Evolutionary conservation across 2,888 invertebrate species (phyloP).

Genomic region (Laothoe populi): DNA sequence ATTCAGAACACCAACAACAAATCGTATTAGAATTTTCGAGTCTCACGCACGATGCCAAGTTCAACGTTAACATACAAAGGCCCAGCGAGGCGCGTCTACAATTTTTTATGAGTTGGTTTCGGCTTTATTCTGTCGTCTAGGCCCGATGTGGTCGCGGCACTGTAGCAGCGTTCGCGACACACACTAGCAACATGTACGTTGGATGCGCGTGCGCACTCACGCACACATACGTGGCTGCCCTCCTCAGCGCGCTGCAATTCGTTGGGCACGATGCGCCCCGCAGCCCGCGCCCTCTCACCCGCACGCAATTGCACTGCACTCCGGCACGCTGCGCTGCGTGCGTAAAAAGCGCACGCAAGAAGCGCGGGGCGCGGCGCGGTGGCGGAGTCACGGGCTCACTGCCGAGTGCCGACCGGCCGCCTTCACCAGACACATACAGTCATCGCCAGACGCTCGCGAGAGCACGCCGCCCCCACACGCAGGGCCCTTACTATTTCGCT

Average conservation of each 20-base stretch:
- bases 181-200: slow-evolving; percentile 46
- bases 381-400: slow-evolving; percentile 56
- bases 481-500: slow-evolving; percentile 57
- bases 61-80: slow-evolving; percentile 77
- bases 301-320: slow-evolving; percentile 84
- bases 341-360: slow-evolving; percentile 84
- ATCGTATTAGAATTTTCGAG: slow-evolving; percentile 39
- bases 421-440: slow-evolving; percentile 64
- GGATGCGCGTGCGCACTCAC: slow-evolving; percentile 71
- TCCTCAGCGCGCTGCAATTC: slow-evolving; percentile 82
- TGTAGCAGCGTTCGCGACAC: slow-evolving; percentile 50
- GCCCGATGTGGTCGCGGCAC: slow-evolving; percentile 44
- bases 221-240: slow-evolving; percentile 69
- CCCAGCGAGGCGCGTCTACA: slow-evolving; percentile 64
- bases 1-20: background rate
- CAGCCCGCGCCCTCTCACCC: slow-evolving; percentile 63
- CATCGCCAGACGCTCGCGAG: slow-evolving; percentile 76
- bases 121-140: slow-evolving; percentile 71
- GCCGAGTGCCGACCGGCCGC: slow-evolving; percentile 47
- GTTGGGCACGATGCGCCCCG: slow-evolving; percentile 66
- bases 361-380: slow-evolving; percentile 65
- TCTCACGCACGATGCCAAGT: slow-evolving; percentile 66
- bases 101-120: slow-evolving; percentile 77
- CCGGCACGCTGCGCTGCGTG: slow-evolving; percentile 73
- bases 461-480: slow-evolving; percentile 78